Conservation (phyloP, 2,797 vertebrate genomes). For the Catamblyrhynchus diadema region DNA sequence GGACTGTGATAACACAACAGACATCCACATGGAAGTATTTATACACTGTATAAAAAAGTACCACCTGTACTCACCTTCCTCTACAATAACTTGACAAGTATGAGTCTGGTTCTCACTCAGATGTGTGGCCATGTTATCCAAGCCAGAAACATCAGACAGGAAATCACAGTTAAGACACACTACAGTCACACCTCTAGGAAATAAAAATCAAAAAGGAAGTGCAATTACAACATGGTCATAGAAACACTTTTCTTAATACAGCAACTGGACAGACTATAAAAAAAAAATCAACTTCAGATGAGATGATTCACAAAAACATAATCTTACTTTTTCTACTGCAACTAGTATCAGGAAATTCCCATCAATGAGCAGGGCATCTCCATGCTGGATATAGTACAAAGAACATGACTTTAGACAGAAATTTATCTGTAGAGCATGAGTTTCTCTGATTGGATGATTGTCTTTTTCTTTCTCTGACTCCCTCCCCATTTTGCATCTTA, state of each 20-base stretch:
- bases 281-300: not conserved
- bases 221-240: not conserved
- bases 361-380: not conserved
- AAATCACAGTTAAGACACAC: slow-evolving; percentile 94
- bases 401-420: not conserved
- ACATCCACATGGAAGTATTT: not conserved
- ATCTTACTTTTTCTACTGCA: not conserved
- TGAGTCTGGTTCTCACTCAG: slow-evolving; percentile 85
- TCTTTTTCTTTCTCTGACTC: not conserved
- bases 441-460: not conserved
- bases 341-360: not conserved
- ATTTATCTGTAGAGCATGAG: not conserved
- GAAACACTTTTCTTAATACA: not conserved
- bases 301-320: not conserved
- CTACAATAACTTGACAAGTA: slow-evolving; percentile 86
- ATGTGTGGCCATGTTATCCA: slow-evolving; percentile 92
- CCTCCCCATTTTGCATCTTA: not conserved
- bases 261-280: not conserved
- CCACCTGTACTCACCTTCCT: slow-evolving; percentile 77
- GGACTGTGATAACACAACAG: not conserved
- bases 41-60: not conserved
- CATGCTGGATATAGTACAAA: not conserved
- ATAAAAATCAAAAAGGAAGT: not conserved
- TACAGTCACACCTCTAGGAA: slow-evolving; percentile 83
- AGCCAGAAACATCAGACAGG: slow-evolving; percentile 80